Percentiles rank a stretch among this genome's conserved stretches.
phyloP scores from a whole-genome alignment of 2,113 vertebrate species.

The Catharus fuscescens region DNA sequence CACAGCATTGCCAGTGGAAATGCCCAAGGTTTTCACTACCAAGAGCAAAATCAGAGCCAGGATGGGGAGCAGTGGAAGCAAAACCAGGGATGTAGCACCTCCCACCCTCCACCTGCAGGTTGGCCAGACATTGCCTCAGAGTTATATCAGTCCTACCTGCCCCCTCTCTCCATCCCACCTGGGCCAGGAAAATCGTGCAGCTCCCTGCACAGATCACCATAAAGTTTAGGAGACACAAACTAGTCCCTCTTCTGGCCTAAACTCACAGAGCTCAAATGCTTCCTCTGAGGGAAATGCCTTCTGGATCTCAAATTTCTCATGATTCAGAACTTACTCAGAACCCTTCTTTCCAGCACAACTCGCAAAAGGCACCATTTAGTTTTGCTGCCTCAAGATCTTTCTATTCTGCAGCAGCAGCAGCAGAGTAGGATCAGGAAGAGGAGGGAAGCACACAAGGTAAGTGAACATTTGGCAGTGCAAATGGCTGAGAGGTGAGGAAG shows the following conservation, averaged over 20 bases:
- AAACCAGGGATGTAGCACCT: not conserved
- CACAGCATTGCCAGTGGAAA: not conserved
- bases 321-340: not conserved
- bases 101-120: not conserved
- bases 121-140: not conserved
- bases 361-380: not conserved
- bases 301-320: not conserved
- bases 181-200: not conserved
- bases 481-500: not conserved
- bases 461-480: not conserved
- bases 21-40: not conserved
- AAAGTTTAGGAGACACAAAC: not conserved
- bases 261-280: not conserved
- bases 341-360: not conserved
- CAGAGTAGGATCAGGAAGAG: not conserved
- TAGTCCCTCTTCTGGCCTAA: not conserved
- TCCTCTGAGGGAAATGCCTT: not conserved
- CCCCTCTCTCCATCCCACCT: not conserved
- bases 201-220: not conserved
- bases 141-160: not conserved
- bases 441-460: not conserved
- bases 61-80: not conserved
- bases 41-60: not conserved
- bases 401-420: not conserved
- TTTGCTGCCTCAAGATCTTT: not conserved